These are phyloP conservation scores for Tigriopus japonicus DNA, from an alignment of 1,140 invertebrate genomes.

Conservation along the genomic window DNA sequence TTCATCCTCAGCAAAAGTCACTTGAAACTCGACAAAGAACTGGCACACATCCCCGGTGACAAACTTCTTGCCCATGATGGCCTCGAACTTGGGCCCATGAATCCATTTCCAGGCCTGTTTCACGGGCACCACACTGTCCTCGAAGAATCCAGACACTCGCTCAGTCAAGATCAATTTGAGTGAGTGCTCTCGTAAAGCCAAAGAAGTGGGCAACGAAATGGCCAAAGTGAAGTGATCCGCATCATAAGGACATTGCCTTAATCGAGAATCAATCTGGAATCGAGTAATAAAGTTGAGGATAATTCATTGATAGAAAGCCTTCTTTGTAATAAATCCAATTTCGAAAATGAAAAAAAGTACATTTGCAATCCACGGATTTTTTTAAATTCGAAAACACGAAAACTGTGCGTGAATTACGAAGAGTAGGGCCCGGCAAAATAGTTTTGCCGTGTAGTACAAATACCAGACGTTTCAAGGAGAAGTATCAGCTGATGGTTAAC, in stretches of 20 bases:
- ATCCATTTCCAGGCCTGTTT: constrained; percentile 29
- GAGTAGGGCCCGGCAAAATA: too few species aligned
- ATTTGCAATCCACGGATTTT: too few species aligned
- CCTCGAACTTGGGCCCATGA: constrained; percentile 21
- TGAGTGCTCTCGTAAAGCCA: not conserved
- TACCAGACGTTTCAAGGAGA: too few species aligned
- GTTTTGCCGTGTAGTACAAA: too few species aligned
- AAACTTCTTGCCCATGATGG: constrained; percentile 13
- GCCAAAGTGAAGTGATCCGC: not conserved
- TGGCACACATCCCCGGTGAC: constrained; percentile 11
- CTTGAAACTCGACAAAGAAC: constrained; percentile 15
- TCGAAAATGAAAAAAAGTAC: too few species aligned
- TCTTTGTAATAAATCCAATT: too few species aligned
- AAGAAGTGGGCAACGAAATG: not conserved
- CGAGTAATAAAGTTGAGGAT: too few species aligned
- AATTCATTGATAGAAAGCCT: too few species aligned
- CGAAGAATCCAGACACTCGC: not conserved
- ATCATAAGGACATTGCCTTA: not conserved
- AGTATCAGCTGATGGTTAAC: too few species aligned
- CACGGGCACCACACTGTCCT: constrained; percentile 20
- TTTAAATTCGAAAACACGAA: too few species aligned
- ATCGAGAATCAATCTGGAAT: too few species aligned
- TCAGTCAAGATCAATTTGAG: not conserved
- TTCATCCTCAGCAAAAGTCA: constrained; percentile 14
- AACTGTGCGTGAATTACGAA: too few species aligned